Evolutionary conservation across 92 coral and sea anemone genomes (phyloP), one percentile per base, ranked within the genome.

Genomic region (Phymanthus crucifer): DNA sequence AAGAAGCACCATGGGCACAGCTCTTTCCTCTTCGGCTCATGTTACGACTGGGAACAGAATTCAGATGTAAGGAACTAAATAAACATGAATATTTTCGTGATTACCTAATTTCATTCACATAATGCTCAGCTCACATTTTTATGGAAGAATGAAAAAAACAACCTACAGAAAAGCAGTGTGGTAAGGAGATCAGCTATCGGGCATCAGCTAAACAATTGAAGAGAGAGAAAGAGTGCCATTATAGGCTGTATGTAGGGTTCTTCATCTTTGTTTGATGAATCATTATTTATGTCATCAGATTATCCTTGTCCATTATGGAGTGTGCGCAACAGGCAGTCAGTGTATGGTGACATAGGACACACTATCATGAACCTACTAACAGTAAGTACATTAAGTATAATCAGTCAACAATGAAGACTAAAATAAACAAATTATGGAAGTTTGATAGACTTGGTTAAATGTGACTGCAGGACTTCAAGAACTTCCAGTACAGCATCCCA

Each of bases 1-100:
- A n/a, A n/a, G n/a, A n/a, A n/a, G n/a, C n/a, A n/a, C 97, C 98
- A 1, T 95, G 99, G 99, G 99, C 97, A 24, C 99, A 95, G 64
- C 91, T 95, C n/a, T 95, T 95, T 73, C 99, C 99, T 18, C 77
- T 95, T 68, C 85, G 99, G 69, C 94, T 95, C 32, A 92, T 90
- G 77, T 70, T 95, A 48, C 90, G 99, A 67, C 94, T 95, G 66
- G 99, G 99, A 61, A 97, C 99, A 26, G 97, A 90, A 90, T 95
- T 88, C 80, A 86, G 97, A 86, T 95, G 99, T 95, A 83, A 87
- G 99, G n/a, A n/a, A n/a, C n/a, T n/a, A n/a, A n/a, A n/a, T n/a
- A n/a, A n/a, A n/a, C n/a, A n/a, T n/a, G n/a, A n/a, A n/a, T n/a
- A n/a, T n/a, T n/a, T n/a, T n/a, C n/a, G n/a, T n/a, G n/a, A n/a